Base-by-base conservation (phyloP, 2,113 vertebrate species). In the Anolis carolinensis region DNA sequence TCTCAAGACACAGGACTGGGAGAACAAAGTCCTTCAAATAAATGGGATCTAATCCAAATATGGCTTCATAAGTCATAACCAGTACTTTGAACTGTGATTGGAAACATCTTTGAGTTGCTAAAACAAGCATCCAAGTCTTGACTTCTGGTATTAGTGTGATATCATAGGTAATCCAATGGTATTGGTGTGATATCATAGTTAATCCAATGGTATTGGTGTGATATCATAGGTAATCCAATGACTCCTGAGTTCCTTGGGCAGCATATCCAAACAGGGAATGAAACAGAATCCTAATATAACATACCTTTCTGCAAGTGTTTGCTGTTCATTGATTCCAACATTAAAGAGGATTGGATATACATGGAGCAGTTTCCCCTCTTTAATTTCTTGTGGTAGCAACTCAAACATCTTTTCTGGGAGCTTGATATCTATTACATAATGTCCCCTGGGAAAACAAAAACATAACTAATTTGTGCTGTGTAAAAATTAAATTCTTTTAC, bases 281-380 rank as follows among this genome's bases (percentile, higher is more conserved):
- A 70, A 77, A 55, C 7, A 78, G 11, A 72, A 86, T 20, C 27
- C 25, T 50, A 7, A 59, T 82, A 78, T 82, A 78, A 36, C 87
- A 93, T 96, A 99, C 99, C 98, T 98, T 94, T 99, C 99, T 85
- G 99, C 99, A 84, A 99, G 96, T 7, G 99, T 99, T 93, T 99
- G 99, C 93, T 99, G 99, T 79, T 99, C 98, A 86, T 99, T 99
- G 95, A 99, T 99, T 86, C 99, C 99, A 89, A 99, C 95, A 27
- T 99, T 99, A 90, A 99, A 99, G 88, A 99, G 97, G 11, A 99
- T 97, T 0, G 99, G 99, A 67, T 97, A 96, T 48, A 99, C 97
- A 59, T 85, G 96, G 20, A 99, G 95, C 70, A 96, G 94, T 86
- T 98, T 98, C 79, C 99, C 98, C 86, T 98, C 97, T 93, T 96